Evolutionary conservation across 2,888 invertebrate genomes (phyloP).

Genomic region (Drosophila kokeensis): DNA sequence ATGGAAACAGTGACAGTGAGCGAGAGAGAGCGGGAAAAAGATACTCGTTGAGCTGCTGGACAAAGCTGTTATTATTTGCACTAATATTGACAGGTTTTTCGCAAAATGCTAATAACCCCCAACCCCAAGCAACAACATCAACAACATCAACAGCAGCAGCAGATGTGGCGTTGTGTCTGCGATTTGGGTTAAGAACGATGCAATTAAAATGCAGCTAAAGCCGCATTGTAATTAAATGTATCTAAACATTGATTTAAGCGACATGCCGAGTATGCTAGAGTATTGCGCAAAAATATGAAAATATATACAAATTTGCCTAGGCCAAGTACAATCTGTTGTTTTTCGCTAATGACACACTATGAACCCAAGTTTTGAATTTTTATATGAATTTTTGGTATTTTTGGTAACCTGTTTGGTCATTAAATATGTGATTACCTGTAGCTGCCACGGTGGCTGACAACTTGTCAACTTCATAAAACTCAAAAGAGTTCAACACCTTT

Average conservation of each 20-base stretch:
- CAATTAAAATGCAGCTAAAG: slow-evolving; percentile 72
- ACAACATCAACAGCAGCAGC: slow-evolving; percentile 40
- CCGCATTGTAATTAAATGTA: slow-evolving; percentile 77
- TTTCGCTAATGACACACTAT: slow-evolving; percentile 57
- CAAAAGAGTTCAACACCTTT: slow-evolving; percentile 75
- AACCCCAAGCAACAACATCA: slow-evolving; percentile 13
- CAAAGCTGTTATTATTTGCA: slow-evolving; percentile 82
- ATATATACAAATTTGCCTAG: slow-evolving; percentile 43
- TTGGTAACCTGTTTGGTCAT: slow-evolving; percentile 67
- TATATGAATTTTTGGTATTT: slow-evolving; percentile 1
- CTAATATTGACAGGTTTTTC: slow-evolving; percentile 82
- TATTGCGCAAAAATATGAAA: slow-evolving; percentile 49
- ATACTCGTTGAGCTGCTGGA: slow-evolving; percentile 28
- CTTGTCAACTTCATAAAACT: slow-evolving; percentile 56
- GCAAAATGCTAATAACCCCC: slow-evolving; percentile 73
- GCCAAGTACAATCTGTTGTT: slow-evolving; percentile 32
- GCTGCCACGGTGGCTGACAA: slow-evolving; percentile 34
- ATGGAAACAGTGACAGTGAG: background rate
- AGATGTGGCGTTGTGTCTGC: slow-evolving; percentile 45
- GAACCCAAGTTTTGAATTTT: slow-evolving; percentile 21
- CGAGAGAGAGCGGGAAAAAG: background rate
- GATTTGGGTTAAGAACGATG: slow-evolving; percentile 84
- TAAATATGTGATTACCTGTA: slow-evolving; percentile 51
- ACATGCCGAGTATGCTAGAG: background rate
- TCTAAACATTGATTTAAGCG: slow-evolving; percentile 74